phyloP scores from a whole-genome alignment of 2,113 vertebrate species.

The Leptosomus discolor region DNA sequence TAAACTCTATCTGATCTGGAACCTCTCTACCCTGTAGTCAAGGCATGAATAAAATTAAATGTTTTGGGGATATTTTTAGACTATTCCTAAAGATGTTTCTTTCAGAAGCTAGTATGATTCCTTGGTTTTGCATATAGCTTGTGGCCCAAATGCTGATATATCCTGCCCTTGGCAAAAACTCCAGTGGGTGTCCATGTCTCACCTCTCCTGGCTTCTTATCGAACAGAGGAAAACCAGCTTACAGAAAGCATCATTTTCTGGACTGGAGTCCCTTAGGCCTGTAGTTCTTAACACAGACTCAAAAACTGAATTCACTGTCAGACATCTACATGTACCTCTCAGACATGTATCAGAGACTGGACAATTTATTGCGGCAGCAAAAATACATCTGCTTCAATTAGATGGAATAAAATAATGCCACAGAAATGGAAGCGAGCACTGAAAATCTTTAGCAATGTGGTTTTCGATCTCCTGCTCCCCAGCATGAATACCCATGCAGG shows the following conservation, averaged over 20 bases:
- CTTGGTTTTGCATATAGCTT: background rate
- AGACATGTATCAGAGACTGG: background rate
- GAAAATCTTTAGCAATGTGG: background rate
- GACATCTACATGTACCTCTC: background rate
- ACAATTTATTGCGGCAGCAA: conserved; percentile 15
- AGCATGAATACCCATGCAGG: background rate
- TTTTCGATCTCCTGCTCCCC: background rate
- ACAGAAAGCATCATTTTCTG: background rate
- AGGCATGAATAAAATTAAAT: background rate
- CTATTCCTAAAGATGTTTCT: background rate
- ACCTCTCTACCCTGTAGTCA: background rate
- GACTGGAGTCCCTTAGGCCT: background rate
- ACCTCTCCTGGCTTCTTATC: background rate
- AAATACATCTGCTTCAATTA: conserved; percentile 5
- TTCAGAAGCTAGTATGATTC: background rate
- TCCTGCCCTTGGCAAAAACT: background rate
- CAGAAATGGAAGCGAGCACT: background rate
- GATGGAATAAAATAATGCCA: background rate
- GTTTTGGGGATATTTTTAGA: background rate
- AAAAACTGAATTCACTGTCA: background rate
- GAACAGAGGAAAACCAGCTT: background rate
- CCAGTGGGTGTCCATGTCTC: background rate
- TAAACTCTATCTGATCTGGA: background rate
- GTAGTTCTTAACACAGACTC: background rate
- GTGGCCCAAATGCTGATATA: background rate